These are phyloP conservation scores for Rallus crepitans DNA, from an alignment of 2,797 vertebrate genomes.

Conservation along the genomic window DNA sequence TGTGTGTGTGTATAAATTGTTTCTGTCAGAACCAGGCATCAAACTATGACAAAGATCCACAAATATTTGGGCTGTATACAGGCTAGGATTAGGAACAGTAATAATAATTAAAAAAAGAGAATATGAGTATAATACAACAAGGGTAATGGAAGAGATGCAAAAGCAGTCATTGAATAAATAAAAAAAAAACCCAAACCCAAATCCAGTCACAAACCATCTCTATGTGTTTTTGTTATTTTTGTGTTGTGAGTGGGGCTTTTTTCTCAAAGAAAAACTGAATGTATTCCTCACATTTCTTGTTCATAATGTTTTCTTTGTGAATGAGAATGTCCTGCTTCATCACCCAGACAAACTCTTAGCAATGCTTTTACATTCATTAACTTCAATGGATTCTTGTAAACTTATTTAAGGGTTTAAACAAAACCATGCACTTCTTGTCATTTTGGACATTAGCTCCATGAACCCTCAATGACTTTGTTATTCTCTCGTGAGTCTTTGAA, in stretches of 20 bases:
- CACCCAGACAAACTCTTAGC: background rate
- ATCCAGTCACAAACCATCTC: accelerated
- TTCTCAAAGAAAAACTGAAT: background rate
- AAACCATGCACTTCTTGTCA: background rate
- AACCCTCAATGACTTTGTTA: background rate
- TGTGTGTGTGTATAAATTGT: too few species aligned
- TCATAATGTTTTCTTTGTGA: background rate
- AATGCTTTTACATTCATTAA: background rate
- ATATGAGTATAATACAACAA: background rate
- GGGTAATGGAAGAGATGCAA: background rate
- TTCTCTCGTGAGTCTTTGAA: background rate
- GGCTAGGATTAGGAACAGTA: background rate
- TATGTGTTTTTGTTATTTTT: background rate
- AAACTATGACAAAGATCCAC: background rate
- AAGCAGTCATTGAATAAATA: background rate
- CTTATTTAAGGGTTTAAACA: background rate
- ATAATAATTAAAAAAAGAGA: background rate
- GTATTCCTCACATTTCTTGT: background rate
- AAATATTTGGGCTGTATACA: background rate
- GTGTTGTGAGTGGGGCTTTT: background rate
- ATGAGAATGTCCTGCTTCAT: background rate
- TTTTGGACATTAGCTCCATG: background rate
- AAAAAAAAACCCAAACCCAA: background rate
- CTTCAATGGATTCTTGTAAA: background rate
- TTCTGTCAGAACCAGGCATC: background rate